Conservation (phyloP, 2,113 vertebrate genomes). For the Seriola quinqueradiata region DNA sequence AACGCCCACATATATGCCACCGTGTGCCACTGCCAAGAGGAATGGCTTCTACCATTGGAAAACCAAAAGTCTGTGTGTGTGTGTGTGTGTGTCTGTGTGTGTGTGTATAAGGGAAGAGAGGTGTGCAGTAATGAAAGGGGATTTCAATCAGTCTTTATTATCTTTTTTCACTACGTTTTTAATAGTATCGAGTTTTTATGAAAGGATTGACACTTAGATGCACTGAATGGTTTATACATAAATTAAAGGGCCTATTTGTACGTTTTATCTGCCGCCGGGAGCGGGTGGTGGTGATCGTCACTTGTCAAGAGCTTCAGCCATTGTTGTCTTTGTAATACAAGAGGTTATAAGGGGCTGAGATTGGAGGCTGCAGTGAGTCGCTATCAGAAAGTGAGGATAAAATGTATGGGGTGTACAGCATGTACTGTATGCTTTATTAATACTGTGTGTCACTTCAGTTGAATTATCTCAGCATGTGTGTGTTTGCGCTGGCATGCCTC, state of each 20-base stretch:
- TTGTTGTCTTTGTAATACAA: no score
- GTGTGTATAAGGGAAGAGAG: background rate
- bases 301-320: no score
- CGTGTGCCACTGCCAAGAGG: conserved; percentile 58
- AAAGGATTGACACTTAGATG: background rate
- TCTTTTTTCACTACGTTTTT: conserved; percentile 9
- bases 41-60: conserved; percentile 50
- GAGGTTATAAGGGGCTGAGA: no score
- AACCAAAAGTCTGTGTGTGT: conserved; percentile 18
- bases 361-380: no score
- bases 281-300: no score
- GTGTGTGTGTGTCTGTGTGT: conserved; percentile 5
- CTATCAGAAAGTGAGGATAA: background rate
- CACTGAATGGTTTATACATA: background rate
- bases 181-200: background rate
- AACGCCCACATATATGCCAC: conserved; percentile 78
- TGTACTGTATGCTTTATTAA: conserved; percentile 6
- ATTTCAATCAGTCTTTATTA: conserved; percentile 29
- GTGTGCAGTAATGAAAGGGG: background rate
- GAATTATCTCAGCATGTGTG: conserved; percentile 8
- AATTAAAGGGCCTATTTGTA: background rate
- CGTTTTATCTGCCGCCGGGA: no score
- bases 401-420: background rate
- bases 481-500: conserved; percentile 1
- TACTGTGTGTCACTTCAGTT: background rate